Evolutionary conservation across 37 sponge, comb jelly and placozoan species (phyloP), one percentile per base, ranked within the genome.

Genomic region (Spongilla lacustris): DNA sequence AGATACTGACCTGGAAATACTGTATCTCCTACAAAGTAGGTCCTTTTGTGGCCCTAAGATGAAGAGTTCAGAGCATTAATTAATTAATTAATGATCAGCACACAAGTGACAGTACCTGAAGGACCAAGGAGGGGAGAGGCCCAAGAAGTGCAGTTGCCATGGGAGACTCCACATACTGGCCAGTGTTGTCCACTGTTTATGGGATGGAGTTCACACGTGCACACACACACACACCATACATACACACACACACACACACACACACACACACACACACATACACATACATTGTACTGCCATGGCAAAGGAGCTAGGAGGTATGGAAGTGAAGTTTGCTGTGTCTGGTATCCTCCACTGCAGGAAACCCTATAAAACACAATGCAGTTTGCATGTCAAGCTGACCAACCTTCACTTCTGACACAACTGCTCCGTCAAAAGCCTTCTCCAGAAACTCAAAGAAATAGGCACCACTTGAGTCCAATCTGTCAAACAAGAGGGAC

Each of bases 231-330:
- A 58, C 11, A 14, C 19, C 1, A 58, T 58, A 19, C 21, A 58
- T 17, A 58, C 21, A 13, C 58, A 58, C 21, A 19, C 21, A 58
- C 21, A 17, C 58, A 6, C 21, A 1, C 21, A 17, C 21, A 58
- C 58, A 58, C 21, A 58, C 14, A 58, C 58, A 19, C 14, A 58
- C 58, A 58, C 1, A 58, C 41, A 41, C 41, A 58, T 14, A 58
- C 9, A 19, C 90, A 75, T 70, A 90, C 90, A 68, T 75, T 84
- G 49, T 33, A 81, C 81, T 73, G 90, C 90, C 90, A 90, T 90
- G 48, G 90, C 90, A 68, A 90, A 81, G 58, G 36, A 22, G 4
- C 36, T 68, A 37, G 28, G 14, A 14, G 69, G 33, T 19, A 90
- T 84, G 26, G 80, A 11, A 19, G 26, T 32, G 25, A 80, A 85